A percentile compares a stretch with the other conserved stretches of the same genome.
Evolutionary conservation across 2,888 invertebrate genomes (phyloP).

Genomic region (Silvanus unidentatus): DNA sequence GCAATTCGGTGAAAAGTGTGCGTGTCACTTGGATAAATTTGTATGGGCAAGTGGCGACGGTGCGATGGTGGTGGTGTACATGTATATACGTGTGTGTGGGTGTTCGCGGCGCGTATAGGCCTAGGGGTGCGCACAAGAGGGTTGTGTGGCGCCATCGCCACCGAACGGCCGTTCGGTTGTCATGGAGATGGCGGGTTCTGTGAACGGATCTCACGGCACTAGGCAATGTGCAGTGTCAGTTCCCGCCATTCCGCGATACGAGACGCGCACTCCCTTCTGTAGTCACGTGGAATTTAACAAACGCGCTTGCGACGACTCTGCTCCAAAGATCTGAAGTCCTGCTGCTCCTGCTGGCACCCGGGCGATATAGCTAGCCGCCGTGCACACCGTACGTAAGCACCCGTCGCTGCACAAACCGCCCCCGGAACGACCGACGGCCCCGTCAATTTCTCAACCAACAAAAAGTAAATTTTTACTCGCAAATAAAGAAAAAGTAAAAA

Average conservation of each 20-base stretch:
- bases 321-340: constrained; percentile 33
- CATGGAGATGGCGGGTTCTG: constrained; percentile 42
- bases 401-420: constrained; percentile 8
- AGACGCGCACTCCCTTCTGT: constrained; percentile 14
- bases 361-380: constrained; percentile 21
- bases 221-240: constrained; percentile 30
- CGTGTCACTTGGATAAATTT: too few species aligned
- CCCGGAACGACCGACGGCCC: constrained; percentile 3
- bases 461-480: too few species aligned
- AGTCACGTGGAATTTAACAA: constrained; percentile 37
- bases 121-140: constrained; percentile 37
- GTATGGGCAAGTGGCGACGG: background rate
- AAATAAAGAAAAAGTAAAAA: background rate
- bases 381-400: constrained; percentile 10
- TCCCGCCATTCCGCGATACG: constrained; percentile 42
- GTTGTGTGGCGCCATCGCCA: constrained; percentile 43
- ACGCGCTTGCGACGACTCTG: constrained; percentile 40
- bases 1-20: constrained; percentile 25
- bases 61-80: constrained; percentile 6
- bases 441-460: background rate
- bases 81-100: constrained; percentile 7
- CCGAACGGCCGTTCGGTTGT: constrained; percentile 42
- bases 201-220: constrained; percentile 34
- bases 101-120: constrained; percentile 28
- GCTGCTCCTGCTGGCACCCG: constrained; percentile 31